Base-by-base conservation (phyloP, 1,140 invertebrate species). In the Tetragonula clypearis region DNA sequence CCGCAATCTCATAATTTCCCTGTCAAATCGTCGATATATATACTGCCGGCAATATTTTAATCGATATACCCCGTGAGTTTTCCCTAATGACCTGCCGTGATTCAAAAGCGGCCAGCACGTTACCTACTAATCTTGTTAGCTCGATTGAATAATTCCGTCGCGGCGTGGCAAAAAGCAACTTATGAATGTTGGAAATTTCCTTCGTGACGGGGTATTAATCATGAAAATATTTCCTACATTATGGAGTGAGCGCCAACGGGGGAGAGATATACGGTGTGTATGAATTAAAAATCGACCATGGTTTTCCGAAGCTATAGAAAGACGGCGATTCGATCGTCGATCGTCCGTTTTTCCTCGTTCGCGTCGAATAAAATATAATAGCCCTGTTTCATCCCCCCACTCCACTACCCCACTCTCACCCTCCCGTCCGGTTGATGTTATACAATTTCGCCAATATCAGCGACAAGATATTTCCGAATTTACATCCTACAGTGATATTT, bases 31-130 rank as follows among this genome's bases (percentile, higher is more conserved):
- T 4, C 23, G 60, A 89, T 4, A 26, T 60, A 89, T 88, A 55
- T 75, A 88, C 60, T 68, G 74, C 69, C n/a, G 26, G 65, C 53
- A 23, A 80, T 80, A 88, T 84, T 86, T 86, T 69, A 79, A 89
- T 89, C 87, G 84, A 89, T 86, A 89, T 86, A 76, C 1, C 41
- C 23, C 21, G 15, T 15, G 23, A 26, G 76, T 89, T 74, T 35
- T 60, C 80, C 35, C 49, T 78, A 84, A 89, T 73, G 80, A 84
- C 35, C 65, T 1, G 49, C 35, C 72, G 49, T 81, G 81, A 81
- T 78, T 88, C 76, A 65, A 35, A 49, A 85, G 58, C 56, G 53
- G 35, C 53, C 73, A 41, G 21, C 30, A 58, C 74, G 55, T 62
- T 30, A 65, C 65, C 30, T 53, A 14, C 26, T 88, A 85, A 87